phyloP scores from a whole-genome alignment of 2,113 vertebrate species.

The Rhipidura dahli region DNA sequence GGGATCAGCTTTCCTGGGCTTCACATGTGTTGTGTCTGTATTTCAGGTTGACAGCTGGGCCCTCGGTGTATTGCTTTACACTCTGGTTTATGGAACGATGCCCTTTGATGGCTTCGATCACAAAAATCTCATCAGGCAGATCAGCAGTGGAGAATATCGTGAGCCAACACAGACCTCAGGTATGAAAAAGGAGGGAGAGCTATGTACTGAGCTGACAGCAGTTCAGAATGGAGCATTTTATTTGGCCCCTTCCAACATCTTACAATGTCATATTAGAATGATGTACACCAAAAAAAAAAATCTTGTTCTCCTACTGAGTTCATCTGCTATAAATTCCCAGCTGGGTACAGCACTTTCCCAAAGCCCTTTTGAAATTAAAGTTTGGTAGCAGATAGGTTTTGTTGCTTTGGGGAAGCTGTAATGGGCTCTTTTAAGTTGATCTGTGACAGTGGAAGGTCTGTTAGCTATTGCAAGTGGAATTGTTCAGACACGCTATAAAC shows the following conservation, averaged over 20 bases:
- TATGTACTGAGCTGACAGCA: neutral
- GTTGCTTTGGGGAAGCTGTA: neutral
- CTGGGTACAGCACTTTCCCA: neutral
- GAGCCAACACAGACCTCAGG: constrained; percentile 98
- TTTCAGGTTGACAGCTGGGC: constrained; percentile 98
- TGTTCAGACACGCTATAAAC: constrained; percentile 16
- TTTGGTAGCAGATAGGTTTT: constrained; percentile 11
- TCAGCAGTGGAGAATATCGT: constrained; percentile 97
- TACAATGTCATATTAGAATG: neutral
- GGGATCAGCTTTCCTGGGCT: neutral
- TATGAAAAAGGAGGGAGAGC: constrained; percentile 51
- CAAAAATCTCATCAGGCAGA: constrained; percentile 97
- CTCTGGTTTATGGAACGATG: constrained; percentile 97
- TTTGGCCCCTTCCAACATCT: neutral
- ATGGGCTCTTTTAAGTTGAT: neutral
- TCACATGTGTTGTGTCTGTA: constrained; percentile 34
- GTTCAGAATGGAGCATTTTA: neutral
- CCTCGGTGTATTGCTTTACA: constrained; percentile 95
- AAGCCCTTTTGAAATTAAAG: neutral
- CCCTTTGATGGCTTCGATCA: constrained; percentile 97
- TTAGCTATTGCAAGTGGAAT: constrained; percentile 26
- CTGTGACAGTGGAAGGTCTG: constrained; percentile 19
- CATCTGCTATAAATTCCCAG: constrained; percentile 14
- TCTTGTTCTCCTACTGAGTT: neutral
- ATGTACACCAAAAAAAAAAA: neutral